Evolutionary conservation across 2,888 invertebrate species (phyloP).

Genomic region (Calameuta pallipes): DNA sequence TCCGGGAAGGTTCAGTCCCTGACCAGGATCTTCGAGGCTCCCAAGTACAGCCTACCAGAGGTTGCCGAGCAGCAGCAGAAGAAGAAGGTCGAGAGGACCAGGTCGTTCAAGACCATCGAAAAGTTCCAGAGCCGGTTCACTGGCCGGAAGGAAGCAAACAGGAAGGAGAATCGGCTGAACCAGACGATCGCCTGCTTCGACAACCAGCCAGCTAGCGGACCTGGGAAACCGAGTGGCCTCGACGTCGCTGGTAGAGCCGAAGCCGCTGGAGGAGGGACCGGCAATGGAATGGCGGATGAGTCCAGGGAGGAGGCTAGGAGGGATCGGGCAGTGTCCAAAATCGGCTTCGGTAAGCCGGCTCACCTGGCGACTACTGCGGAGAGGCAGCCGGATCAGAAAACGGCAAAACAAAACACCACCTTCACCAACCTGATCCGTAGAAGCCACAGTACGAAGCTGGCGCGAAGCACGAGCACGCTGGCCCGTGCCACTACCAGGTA

Average conservation of each 20-base stretch:
- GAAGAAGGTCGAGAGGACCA: conserved; percentile 61
- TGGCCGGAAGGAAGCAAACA: conserved; percentile 48
- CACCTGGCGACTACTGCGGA: neutral
- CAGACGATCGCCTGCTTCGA: conserved; percentile 48
- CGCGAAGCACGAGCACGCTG: conserved; percentile 71
- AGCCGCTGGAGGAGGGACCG: neutral
- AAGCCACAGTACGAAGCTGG: conserved; percentile 79
- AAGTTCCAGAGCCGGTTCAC: conserved; percentile 59
- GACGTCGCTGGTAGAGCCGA: neutral
- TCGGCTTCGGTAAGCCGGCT: neutral
- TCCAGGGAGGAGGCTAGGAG: neutral
- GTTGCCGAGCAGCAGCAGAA: conserved; percentile 39
- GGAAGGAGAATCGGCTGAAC: conserved; percentile 47
- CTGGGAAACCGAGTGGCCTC: neutral
- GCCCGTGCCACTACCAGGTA: conserved; percentile 38
- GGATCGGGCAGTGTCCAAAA: conserved; percentile 6
- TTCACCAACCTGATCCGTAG: conserved; percentile 71
- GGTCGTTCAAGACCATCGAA: conserved; percentile 63
- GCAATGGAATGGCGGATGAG: conserved; percentile 6
- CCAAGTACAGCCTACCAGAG: conserved; percentile 31
- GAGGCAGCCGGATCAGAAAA: neutral
- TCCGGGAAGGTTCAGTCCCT: conserved; percentile 61
- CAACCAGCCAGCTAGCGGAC: neutral
- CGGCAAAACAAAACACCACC: conserved; percentile 32
- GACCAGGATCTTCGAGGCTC: conserved; percentile 60